Evolutionary conservation across 2,888 invertebrate species (phyloP), one percentile per base, ranked within the genome.

Genomic region (Stratiomys singularior): DNA sequence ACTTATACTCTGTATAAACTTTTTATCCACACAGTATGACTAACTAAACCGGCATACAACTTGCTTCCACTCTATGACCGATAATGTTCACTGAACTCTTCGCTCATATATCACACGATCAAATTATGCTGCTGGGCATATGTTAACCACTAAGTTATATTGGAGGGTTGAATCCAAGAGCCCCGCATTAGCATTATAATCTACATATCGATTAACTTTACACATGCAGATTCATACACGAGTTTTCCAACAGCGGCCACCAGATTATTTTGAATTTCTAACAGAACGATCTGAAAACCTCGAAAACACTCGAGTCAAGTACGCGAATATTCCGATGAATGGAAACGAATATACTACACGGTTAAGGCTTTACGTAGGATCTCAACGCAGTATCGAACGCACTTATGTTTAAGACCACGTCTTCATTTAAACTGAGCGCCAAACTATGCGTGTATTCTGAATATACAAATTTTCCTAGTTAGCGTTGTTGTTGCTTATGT

Each of bases 351-450:
- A 37, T 9, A 37, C 37, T 37, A 37, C 3, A 37, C n/a, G n/a
- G n/a, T n/a, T n/a, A n/a, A n/a, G n/a, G n/a, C n/a, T n/a, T n/a
- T n/a, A n/a, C 37, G 37, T 9, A 37, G 37, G 37, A 37, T 37
- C 37, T 63, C 18, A 13, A 37, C 30, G 37, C 15, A 18, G n/a
- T n/a, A n/a, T n/a, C n/a, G 18, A 52, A 66, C 66, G 66, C n/a
- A 66, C 66, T 66, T 37, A 37, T 37, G 66, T 44, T n/a, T 44
- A 66, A 28, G 23, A 63, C 27, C 11, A 66, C 66, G 66, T 66
- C 66, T 66, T 37, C 37, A 66, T 30, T 25, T n/a, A 30, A 66
- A 66, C 66, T 66, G 66, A 66, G 27, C 66, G 37, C 58, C 58
- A 60, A 60, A 52, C 52, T 18, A 27, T 21, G 27, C 37, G 37